Base-by-base conservation (phyloP, 2,888 invertebrate genomes). In the Thereva unica region DNA sequence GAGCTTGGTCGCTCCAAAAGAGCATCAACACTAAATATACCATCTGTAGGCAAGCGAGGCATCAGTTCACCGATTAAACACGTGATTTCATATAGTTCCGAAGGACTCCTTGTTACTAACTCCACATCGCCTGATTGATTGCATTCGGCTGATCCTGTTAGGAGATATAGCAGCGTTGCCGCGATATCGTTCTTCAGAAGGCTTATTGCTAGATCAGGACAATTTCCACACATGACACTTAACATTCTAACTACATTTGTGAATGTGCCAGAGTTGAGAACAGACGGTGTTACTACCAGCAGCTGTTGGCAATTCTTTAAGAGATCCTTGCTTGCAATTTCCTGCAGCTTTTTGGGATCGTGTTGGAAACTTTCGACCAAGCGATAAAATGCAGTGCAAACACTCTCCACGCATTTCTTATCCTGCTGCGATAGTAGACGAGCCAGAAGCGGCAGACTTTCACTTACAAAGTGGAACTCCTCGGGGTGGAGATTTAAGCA, bases 361-460 rank as follows among this genome's bases (percentile, higher is more conserved):
- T 91, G 87, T 78, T 97, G 96, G 81, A 95, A 96, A 79, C 95
- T 96, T 77, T 99, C 98, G 54, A 98, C 96, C 52, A 99, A 85
- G 4, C 98, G 89, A 67, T 96, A 95, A 83, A 98, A 97, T 34
- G 97, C 95, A 71, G 95, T 86, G 76, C 98, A 98, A 9, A 97
- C 95, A 77, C 94, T 95, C 78, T 99, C 99, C 49, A 98, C 95
- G 67, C 96, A 95, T 78, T 97, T 97, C 81, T 98, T 98, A 82
- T 99, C 99, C 83, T 95, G 90, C 78, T 91, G 91, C 1, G 90
- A 88, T 57, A 92, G 80, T 76, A 91, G 85, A 70, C 79, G 89
- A 55, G 96, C 95, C 63, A 98, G 84, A 63, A 96, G 83, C 9
- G 93, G 87, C 71, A 98, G 83, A 23, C 95, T 95, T 70, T 95